Evolutionary conservation across 2,113 vertebrate genomes (phyloP).

Genomic region (Paradisaea rubra): DNA sequence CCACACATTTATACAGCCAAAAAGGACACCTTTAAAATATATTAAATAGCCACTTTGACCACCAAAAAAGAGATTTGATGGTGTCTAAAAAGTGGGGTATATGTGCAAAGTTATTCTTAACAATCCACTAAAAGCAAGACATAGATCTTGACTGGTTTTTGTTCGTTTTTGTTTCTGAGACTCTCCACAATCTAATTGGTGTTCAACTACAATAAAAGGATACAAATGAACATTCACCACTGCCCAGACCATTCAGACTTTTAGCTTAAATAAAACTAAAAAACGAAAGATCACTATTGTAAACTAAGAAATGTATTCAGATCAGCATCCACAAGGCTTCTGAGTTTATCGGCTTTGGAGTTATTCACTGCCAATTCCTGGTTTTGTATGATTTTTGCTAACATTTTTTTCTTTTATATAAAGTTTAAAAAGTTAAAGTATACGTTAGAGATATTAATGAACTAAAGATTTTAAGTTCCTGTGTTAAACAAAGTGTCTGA

Average conservation of each 20-base stretch:
- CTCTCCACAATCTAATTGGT: constrained; percentile 75
- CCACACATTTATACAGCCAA: constrained; percentile 77
- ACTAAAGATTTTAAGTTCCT: constrained; percentile 31
- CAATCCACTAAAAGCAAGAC: constrained; percentile 78
- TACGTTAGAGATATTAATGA: constrained; percentile 42
- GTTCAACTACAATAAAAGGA: constrained; percentile 74
- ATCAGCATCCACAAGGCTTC: constrained; percentile 81
- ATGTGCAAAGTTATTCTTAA: constrained; percentile 81
- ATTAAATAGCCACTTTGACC: constrained; percentile 73
- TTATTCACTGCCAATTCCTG: constrained; percentile 39
- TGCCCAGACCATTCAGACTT: constrained; percentile 87
- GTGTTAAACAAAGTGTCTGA: constrained; percentile 38
- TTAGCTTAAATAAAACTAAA: constrained; percentile 73
- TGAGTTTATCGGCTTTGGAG: constrained; percentile 69
- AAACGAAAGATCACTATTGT: constrained; percentile 73
- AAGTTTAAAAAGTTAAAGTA: constrained; percentile 42
- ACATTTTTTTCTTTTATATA: constrained; percentile 37
- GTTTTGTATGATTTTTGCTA: neutral
- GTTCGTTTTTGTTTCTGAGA: constrained; percentile 61
- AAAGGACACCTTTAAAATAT: constrained; percentile 75
- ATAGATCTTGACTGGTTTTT: constrained; percentile 72
- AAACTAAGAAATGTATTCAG: constrained; percentile 78
- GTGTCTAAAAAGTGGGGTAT: constrained; percentile 66
- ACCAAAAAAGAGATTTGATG: constrained; percentile 66
- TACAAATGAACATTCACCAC: constrained; percentile 91